Percentiles rank a stretch among this genome's conserved stretches.
phyloP scores from a whole-genome alignment of 2,888 invertebrate genomes.

The Lobophora halterata region DNA sequence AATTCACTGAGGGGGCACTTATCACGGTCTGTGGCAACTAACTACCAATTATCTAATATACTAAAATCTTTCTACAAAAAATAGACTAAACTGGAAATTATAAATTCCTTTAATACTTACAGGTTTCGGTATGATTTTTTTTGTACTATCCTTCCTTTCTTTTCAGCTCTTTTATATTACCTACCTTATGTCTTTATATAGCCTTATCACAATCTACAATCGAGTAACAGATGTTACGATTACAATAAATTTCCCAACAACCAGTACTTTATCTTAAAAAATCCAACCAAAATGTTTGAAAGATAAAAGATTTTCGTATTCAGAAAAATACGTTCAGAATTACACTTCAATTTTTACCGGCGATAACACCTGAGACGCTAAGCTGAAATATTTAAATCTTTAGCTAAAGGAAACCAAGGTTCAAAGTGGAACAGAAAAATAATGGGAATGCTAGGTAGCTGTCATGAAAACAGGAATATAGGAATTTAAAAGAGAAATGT shows the following conservation, averaged over 20 bases:
- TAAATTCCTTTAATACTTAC: no score
- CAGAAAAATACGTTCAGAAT: constrained; percentile 48
- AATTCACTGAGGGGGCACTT: no score
- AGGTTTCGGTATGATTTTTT: no score
- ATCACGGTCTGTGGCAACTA: no score
- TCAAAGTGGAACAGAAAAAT: constrained; percentile 27
- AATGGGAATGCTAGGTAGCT: constrained; percentile 42
- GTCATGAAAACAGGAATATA: constrained; percentile 54
- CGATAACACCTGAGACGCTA: constrained; percentile 56
- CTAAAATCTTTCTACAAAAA: no score
- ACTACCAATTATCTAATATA: no score
- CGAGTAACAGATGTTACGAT: constrained; percentile 20
- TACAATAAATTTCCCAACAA: constrained; percentile 23
- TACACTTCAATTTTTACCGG: constrained; percentile 60
- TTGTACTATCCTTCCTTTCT: no score
- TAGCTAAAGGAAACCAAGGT: constrained; percentile 25
- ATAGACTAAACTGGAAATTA: no score
- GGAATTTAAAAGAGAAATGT: constrained; percentile 48
- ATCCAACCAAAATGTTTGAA: constrained; percentile 36
- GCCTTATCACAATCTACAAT: background rate
- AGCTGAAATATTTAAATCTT: constrained; percentile 23
- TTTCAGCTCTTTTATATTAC: no score
- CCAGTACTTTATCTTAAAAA: constrained; percentile 26
- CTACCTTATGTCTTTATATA: no score
- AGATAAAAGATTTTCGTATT: constrained; percentile 45